Base-by-base conservation (phyloP, 2,797 vertebrate genomes). In the Trachurus trachurus region DNA sequence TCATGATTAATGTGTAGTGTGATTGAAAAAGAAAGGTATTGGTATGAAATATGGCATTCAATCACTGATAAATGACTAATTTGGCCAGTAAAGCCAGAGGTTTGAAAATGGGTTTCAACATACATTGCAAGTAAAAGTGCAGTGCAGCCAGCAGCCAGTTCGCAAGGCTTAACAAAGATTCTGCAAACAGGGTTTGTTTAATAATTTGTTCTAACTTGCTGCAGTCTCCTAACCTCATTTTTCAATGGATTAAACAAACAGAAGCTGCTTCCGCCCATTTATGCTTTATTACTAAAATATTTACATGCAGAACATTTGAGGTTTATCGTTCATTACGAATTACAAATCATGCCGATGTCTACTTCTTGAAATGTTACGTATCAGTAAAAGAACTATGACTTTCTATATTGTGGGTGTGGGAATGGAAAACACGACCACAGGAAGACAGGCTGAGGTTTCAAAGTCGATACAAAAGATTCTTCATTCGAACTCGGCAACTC, bases 371-470 rank as follows among this genome's bases (percentile, higher is more conserved):
- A 80, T 78, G 9, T 71, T 37, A 59, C 56, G 64, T 74, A 40
- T 59, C 15, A 34, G 52, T 70, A 39, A 76, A 76, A 57, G 21
- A 67, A 60, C 53, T 58, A 40, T 79, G 42, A 71, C 70, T 78
- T 31, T 54, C 62, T 42, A 22, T 61, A 58, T 40, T 68, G 68
- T 71, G 50, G 78, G 71, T 83, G 83, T 85, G 76, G 45, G 84
- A 89, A 89, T 87, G 84, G 84, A 83, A 89, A 79, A 85, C 22
- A 58, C 67, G 90, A 87, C 87, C 86, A 88, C 88, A 90, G 87
- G 78, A 89, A 85, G 88, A 81, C 54, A 85, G 74, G 71, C 66
- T 75, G 21, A 81, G 57, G 74, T 74, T 82, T 85, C 76, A 61
- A 54, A 83, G 44, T 80, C 15, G 66, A 64, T 34, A 57, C 56